Evolutionary conservation across 2,888 invertebrate species (phyloP).

Genomic region (Polylopha cassiicola): DNA sequence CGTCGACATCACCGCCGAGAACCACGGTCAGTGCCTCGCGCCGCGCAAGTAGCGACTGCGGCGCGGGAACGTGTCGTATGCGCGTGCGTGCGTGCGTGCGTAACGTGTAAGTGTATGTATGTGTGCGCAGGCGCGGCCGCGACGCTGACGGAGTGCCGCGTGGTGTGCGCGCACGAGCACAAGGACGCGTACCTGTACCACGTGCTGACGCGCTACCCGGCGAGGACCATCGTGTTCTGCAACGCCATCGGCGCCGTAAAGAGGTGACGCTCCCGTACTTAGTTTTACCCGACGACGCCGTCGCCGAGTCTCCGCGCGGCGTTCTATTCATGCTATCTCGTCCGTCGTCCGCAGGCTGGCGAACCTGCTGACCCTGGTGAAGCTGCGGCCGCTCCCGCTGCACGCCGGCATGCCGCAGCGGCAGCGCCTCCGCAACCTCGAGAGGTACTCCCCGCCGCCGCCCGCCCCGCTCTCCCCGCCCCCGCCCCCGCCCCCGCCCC

Average conservation of each 20-base stretch:
- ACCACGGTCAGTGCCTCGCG: constrained; percentile 71
- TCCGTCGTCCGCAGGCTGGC: constrained; percentile 69
- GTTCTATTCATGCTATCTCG: too few relatives aligned
- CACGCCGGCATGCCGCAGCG: constrained; percentile 96
- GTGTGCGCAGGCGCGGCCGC: constrained; percentile 83
- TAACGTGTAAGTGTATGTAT: background rate
- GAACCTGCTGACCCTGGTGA: constrained; percentile 81
- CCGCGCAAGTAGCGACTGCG: too few relatives aligned
- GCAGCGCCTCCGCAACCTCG: constrained; percentile 94
- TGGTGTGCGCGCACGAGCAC: constrained; percentile 85
- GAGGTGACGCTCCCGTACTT: constrained; percentile 56
- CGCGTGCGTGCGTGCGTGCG: too few relatives aligned
- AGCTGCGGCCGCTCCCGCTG: constrained; percentile 85
- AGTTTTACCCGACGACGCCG: too few relatives aligned
- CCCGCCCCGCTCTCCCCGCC: too few relatives aligned
- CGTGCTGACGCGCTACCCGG: constrained; percentile 89
- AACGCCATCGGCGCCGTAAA: constrained; percentile 96
- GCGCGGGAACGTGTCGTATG: too few relatives aligned
- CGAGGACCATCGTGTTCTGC: constrained; percentile 94
- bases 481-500: too few relatives aligned
- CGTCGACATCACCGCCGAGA: constrained; percentile 91
- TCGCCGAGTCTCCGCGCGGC: too few relatives aligned
- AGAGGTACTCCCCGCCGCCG: too few relatives aligned
- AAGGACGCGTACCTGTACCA: constrained; percentile 97
- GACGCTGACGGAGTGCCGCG: constrained; percentile 89